Evolutionary conservation across 1,140 invertebrate genomes (phyloP), one percentile per base, ranked within the genome.

Genomic region (Hyphantria cunea): DNA sequence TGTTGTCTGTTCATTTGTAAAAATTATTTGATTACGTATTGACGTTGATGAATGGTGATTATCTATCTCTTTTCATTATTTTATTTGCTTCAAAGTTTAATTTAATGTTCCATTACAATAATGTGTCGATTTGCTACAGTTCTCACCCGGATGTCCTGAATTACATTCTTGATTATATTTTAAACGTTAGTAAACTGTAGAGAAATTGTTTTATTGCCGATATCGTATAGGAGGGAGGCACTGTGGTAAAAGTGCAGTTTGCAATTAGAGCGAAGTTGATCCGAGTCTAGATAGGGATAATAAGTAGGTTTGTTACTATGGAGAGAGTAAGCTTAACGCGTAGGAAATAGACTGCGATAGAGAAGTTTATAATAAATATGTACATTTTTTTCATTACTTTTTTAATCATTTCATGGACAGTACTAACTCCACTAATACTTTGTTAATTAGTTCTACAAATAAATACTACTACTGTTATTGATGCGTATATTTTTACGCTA

Each of bases 231-330:
- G 6, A 41, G 25, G 6, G 44, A 74, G 65, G 68, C 51, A 45
- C 61, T 58, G 53, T 41, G 72, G 81, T 86, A 84, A 82, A 84
- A 84, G 78, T 74, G 63, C 64, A 72, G 68, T 66, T 48, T 66
- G 70, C 62, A 80, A 84, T 85, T 84, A 84, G 76, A 81, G 78
- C 78, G 75, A 55, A 70, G 68, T 76, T 68, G 82, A 87, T 84
- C 45, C 68, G 65, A 70, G 62, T 32, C 37, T 47, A 62, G 81
- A 82, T 83, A 82, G 70, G 64, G 66, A 76, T 80, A 77, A 80
- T 75, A 71, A 70, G 66, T 60, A 52, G 65, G 65, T 56, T 66
- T 52, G 64, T 61, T 54, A 78, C 74, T 72, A 60, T 33, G 64
- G 81, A 80, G 81, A 86, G 82, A 85, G 84, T 47, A 48, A 51